Base-by-base conservation (phyloP, 2,113 vertebrate genomes). In the Gallinago undulata region DNA sequence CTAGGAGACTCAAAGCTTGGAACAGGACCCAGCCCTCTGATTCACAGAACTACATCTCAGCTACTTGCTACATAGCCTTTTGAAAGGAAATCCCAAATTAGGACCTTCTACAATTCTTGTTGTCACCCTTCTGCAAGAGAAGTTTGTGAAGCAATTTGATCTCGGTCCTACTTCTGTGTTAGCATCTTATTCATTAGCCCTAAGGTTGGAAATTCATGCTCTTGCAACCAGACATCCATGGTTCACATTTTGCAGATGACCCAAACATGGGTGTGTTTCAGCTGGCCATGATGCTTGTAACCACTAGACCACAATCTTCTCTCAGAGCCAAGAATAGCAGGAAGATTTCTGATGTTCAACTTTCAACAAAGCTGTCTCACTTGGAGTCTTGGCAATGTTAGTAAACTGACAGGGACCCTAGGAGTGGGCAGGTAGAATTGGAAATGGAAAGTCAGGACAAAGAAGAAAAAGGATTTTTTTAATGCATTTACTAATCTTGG, bases 241-340 rank as follows among this genome's bases (percentile, higher is more conserved):
- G 91, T 94, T 96, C 96, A 62, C 64, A 63, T 89, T 81, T 92
- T 84, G 56, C 91, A 95, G 86, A 96, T 96, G 96, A 96, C 95
- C 96, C 91, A 97, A 94, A 79, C 89, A 92, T 83, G 96, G 96
- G 96, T 92, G 95, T 97, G 93, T 97, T 97, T 95, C 95, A 96
- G 93, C 91, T 94, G 96, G 96, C 94, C 94, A 94, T 69, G 89
- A 25, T 55, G 81, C 74, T 76, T 63, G 74, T 92, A 96, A 95
- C 94, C 94, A 89, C 94, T 80, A 94, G 95, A 95, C 95, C 96
- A 96, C 95, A 95, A 94, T 87, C 74, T 92, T 37, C 66, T 96
- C 75, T 19, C 56, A 66, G 70, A 76, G 96, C 94, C 96, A 95
- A 96, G 91, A 97, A 97, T 63, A 97, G 94, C 93, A 96, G 59